Base-by-base conservation (phyloP, 2,888 invertebrate species). In the Rhingia rostrata region DNA sequence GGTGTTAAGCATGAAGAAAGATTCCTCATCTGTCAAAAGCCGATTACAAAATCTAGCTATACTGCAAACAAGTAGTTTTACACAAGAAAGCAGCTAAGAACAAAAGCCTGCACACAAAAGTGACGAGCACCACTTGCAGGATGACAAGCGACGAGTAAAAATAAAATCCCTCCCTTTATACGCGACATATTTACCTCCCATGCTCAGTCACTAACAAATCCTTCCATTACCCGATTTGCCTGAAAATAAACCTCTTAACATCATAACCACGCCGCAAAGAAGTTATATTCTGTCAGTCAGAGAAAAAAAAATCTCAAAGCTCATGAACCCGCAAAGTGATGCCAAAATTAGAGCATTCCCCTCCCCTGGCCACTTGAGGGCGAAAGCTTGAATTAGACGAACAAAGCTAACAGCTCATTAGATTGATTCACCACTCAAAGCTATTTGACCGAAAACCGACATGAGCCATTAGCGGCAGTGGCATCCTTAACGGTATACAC, bases 391-490 rank as follows among this genome's bases (percentile, higher is more conserved):
- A 61, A 43, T 33, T 0, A 47, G n/a, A 22, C 30, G 45, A 10
- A 41, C 12, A 58, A 63, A 14, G 77, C 49, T 39, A 47, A 45
- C 51, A 83, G 79, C 83, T 83, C 83, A 83, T 83, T 83, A 83
- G 78, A 83, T 83, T 74, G 83, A 83, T 83, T 73, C 72, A 83
- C 69, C 83, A 73, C 83, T 79, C 64, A 63, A 79, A 79, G 79
- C 83, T 69, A 79, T 83, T 83, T 83, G 83, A 83, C 83, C 83
- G 79, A 83, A 83, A 74, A 83, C 73, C 83, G 58, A 73, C 67
- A 83, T 73, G 79, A 63, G 79, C 79, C 83, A 83, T 83, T 73
- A 79, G 53, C 63, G 58, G 54, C 63, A 70, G 72, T 51, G 51
- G 14, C 51, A 83, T 78, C 63, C 63, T 61, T n/a, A 10, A 66